Evolutionary conservation across 2,113 vertebrate species (phyloP).

Genomic region (human (Homo sapiens)): DNA sequence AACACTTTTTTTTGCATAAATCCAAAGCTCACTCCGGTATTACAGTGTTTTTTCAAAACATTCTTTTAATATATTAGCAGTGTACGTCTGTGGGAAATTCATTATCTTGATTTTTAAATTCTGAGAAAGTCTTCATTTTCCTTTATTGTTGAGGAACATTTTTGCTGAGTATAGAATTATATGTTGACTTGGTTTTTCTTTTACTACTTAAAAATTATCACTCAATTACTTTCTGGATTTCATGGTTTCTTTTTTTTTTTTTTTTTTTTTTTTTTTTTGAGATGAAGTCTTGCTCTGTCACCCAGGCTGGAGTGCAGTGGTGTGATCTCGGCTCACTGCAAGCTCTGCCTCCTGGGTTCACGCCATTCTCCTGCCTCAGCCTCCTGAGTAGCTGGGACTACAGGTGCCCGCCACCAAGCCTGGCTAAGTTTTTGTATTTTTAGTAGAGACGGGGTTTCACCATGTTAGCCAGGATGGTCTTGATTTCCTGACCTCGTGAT

Average conservation of each 20-base stretch:
- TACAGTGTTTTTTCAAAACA: background rate
- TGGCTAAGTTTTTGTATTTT: no score
- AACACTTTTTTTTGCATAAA: background rate
- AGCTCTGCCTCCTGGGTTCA: no score
- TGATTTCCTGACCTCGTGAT: no score
- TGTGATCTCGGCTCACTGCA: accelerated
- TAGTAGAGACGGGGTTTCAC: no score
- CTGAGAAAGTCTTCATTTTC: background rate
- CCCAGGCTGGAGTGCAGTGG: no score
- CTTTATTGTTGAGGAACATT: background rate
- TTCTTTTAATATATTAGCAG: background rate
- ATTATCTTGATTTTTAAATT: background rate
- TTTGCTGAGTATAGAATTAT: background rate
- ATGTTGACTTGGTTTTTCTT: background rate
- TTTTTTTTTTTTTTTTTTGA: no score
- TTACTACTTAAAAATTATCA: background rate
- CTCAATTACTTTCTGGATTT: background rate
- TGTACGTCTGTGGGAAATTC: no score
- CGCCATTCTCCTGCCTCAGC: no score
- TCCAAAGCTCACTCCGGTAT: background rate
- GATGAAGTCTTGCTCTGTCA: accelerated
- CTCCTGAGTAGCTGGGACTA: no score
- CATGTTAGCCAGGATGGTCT: no score
- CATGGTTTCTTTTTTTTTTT: no score
- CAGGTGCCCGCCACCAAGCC: no score